These are phyloP conservation scores for Caenorhabditis japonica DNA, from an alignment of 2,888 invertebrate species.

Conservation along the genomic window DNA sequence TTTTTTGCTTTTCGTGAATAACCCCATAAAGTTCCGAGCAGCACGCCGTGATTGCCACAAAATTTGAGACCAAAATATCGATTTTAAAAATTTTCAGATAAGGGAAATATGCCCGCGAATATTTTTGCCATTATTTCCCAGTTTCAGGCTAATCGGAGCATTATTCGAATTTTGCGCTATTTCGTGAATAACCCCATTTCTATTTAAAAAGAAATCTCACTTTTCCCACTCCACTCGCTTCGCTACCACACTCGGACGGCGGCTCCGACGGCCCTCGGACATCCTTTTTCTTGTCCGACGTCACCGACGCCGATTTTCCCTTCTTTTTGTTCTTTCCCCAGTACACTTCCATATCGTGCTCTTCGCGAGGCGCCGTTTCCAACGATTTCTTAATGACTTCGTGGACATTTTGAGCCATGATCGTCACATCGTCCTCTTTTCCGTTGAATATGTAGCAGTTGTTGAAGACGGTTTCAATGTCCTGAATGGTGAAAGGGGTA, in stretches of 20 bases:
- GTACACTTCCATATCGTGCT: constrained; percentile 35
- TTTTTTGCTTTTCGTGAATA: too few relatives aligned
- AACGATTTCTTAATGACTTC: constrained; percentile 43
- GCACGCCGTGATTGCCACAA: too few relatives aligned
- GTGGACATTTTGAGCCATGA: constrained; percentile 56
- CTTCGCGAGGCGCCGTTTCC: constrained; percentile 38
- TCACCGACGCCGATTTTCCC: background rate
- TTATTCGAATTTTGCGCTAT: too few relatives aligned
- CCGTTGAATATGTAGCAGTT: constrained; percentile 96
- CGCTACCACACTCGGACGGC: constrained; percentile 44
- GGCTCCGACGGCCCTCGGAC: constrained; percentile 23
- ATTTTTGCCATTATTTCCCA: too few relatives aligned
- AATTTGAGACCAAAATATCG: too few relatives aligned
- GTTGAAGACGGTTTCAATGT: constrained; percentile 96
- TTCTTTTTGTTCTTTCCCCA: constrained; percentile 49
- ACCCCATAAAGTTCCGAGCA: too few relatives aligned
- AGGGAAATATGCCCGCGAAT: too few relatives aligned
- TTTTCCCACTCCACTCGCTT: constrained; percentile 13
- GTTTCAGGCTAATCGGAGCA: too few relatives aligned
- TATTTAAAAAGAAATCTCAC: too few relatives aligned
- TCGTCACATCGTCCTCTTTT: constrained; percentile 50
- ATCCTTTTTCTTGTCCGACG: constrained; percentile 17
- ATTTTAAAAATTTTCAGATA: too few relatives aligned
- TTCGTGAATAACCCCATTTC: too few relatives aligned
- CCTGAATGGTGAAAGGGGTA: too few relatives aligned